Conservation (phyloP, 2,797 vertebrate genomes). For the Miichthys miiuy region DNA sequence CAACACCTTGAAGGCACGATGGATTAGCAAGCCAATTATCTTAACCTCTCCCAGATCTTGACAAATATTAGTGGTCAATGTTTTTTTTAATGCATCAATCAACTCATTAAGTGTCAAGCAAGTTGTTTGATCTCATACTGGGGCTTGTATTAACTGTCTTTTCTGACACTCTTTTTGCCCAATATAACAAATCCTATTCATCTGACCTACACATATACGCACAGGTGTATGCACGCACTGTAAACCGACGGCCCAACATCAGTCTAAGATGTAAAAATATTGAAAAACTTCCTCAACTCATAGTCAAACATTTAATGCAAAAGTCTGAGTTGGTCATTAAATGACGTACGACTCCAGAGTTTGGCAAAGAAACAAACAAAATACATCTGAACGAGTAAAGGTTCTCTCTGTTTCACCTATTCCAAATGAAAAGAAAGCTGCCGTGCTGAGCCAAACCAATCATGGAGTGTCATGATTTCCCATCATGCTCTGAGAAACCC, state of each 20-base stretch:
- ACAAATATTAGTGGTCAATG: conserved; percentile 21
- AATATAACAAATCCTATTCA: neutral
- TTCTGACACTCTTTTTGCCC: conserved; percentile 20
- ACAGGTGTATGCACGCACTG: conserved; percentile 26
- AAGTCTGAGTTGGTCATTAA: conserved; percentile 8
- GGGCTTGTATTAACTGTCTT: neutral
- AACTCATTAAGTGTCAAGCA: conserved; percentile 3
- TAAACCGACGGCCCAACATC: conserved; percentile 13
- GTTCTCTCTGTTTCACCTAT: conserved; percentile 46
- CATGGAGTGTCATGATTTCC: conserved; percentile 55
- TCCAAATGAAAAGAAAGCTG: conserved; percentile 72
- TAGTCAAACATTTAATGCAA: conserved; percentile 39
- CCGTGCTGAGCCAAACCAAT: conserved; percentile 56
- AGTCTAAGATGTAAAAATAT: conserved; percentile 21
- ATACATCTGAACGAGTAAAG: conserved; percentile 48
- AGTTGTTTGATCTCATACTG: neutral
- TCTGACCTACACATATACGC: conserved; percentile 31
- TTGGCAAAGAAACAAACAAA: conserved; percentile 72
- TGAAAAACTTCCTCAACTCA: conserved; percentile 11
- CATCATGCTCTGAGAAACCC: conserved; percentile 58
- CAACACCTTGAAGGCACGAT: conserved; percentile 77
- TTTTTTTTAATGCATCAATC: conserved; percentile 14
- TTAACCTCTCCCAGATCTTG: conserved; percentile 43
- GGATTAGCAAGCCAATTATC: conserved; percentile 66
- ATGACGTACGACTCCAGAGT: conserved; percentile 64